Base-by-base conservation (phyloP, 1,140 invertebrate genomes). In the Ceratoteleas bidentatus region DNA sequence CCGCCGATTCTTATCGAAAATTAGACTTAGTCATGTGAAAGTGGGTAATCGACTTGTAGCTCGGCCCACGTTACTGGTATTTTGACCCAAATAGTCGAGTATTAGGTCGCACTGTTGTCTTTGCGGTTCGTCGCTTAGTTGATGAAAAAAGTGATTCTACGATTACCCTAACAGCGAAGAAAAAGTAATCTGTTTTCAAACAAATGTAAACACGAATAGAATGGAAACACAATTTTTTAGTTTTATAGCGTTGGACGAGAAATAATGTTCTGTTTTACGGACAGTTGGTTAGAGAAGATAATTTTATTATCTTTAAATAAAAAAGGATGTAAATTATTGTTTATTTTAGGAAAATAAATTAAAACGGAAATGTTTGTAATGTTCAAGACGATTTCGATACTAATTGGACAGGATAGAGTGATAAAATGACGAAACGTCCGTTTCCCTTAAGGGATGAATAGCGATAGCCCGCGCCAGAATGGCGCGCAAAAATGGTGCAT, bases 1-100 rank as follows among this genome's bases (percentile, higher is more conserved):
- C 38, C 40, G 34, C 50, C 66, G 76, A 80, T 80, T 7, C 43
- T 61, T 80, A 73, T 80, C 62, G 50, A 8, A 56, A 68, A 70
- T 79, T 73, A 68, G 60, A 73, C 62, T 53, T 45, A 73, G 68
- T 73, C 68, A 68, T 56, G 76, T 80, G 69, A 72, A 79, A 79
- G 68, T 73, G 0, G 24, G 8, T 34, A 34, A 33, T 36, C 4
- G 33, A 65, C 2, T 52, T 45, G 49, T 34, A 34, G 60, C 5
- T 47, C 36, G 38, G 11, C 34, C 75, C 47, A 65, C 53, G 57
- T 69, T 43, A 70, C 11, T 49, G 11, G 43, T 45, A 53, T 53
- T 52, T 32, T 62, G 66, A 70, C 65, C 75, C 45, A 65, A 64
- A 78, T 78, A 6, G n/a, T 38, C 38, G 9, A 2, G 7, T 56